These are phyloP conservation scores for Aricia agestis DNA, from an alignment of 1,140 invertebrate genomes.

Conservation along the genomic window DNA sequence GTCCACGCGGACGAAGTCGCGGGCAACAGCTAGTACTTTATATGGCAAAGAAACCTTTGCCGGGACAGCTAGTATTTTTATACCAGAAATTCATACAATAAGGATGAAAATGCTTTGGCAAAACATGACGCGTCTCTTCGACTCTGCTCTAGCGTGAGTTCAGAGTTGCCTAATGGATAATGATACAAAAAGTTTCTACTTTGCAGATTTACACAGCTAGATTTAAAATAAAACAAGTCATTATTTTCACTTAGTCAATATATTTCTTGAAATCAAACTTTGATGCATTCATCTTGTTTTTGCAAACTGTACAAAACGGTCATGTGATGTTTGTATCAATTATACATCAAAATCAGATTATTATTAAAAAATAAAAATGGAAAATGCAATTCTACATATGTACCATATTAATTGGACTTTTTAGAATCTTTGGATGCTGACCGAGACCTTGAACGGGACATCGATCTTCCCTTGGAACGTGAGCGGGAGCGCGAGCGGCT, in stretches of 20 bases:
- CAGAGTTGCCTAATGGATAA: too few relatives aligned
- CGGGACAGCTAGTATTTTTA: too few relatives aligned
- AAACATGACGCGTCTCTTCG: too few relatives aligned
- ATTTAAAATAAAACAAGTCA: conserved; percentile 30
- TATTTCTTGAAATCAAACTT: conserved; percentile 48
- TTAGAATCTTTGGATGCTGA: conserved; percentile 70
- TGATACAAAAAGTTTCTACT: too few relatives aligned
- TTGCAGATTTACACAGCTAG: too few relatives aligned
- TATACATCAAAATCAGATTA: conserved; percentile 26
- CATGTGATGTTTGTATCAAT: conserved; percentile 1
- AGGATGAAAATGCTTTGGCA: too few relatives aligned
- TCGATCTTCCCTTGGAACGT: conserved; percentile 63
- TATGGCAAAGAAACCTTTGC: too few relatives aligned
- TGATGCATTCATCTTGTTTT: conserved; percentile 34
- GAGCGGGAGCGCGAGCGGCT: conserved; percentile 62
- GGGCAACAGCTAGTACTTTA: too few relatives aligned
- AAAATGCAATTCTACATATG: conserved; percentile 25
- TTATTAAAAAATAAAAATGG: conserved; percentile 28
- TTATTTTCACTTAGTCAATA: conserved; percentile 40
- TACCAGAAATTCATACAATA: too few relatives aligned
- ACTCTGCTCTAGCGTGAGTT: too few relatives aligned
- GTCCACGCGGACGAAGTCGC: too few relatives aligned
- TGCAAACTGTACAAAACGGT: neutral
- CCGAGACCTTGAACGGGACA: conserved; percentile 64
- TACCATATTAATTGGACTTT: conserved; percentile 55